A percentile compares a stretch with the other conserved stretches of the same genome.
Evolutionary conservation across 1,140 invertebrate species (phyloP).

Genomic region (Zaprionus taronus): DNA sequence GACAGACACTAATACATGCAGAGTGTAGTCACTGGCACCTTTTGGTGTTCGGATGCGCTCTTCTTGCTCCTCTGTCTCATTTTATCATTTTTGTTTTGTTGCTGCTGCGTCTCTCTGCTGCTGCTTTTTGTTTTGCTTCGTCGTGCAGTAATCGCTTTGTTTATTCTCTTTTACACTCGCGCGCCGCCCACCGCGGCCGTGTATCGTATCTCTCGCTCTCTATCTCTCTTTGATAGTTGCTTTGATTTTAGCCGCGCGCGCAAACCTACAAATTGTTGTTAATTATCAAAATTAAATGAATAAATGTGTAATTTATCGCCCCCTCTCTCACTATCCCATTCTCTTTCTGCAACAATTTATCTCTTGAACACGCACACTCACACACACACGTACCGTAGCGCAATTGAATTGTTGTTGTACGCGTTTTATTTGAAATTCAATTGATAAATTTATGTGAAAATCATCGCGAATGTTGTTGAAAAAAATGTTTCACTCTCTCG

Average conservation of each 20-base stretch:
- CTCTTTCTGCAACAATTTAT: constrained; percentile 9
- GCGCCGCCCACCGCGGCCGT: constrained; percentile 35
- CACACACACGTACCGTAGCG: constrained; percentile 26
- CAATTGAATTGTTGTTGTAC: constrained; percentile 52
- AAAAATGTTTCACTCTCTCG: constrained; percentile 26
- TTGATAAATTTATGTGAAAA: constrained; percentile 46
- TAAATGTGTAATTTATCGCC: constrained; percentile 54
- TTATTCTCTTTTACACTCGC: constrained; percentile 54
- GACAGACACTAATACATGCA: constrained; percentile 10
- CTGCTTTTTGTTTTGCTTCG: constrained; percentile 32
- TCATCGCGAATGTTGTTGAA: constrained; percentile 36
- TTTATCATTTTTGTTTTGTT: constrained; percentile 58
- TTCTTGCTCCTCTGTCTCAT: constrained; percentile 52
- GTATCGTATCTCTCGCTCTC: constrained; percentile 11
- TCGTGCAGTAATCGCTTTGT: constrained; percentile 50
- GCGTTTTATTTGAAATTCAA: constrained; percentile 52
- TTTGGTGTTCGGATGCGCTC: constrained; percentile 48
- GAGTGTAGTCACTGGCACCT: constrained; percentile 23
- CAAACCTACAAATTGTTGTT: constrained; percentile 67
- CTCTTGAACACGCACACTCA: constrained; percentile 1
- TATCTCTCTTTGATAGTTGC: constrained; percentile 32
- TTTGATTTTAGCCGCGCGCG: constrained; percentile 79
- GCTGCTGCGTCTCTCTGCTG: constrained; percentile 27
- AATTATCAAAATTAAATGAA: constrained; percentile 62
- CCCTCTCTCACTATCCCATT: constrained; percentile 7